Percentiles rank a stretch among this genome's conserved stretches.
Evolutionary conservation across 2,113 vertebrate species (phyloP).

Genomic region (Dendropsophus ebraccatus): DNA sequence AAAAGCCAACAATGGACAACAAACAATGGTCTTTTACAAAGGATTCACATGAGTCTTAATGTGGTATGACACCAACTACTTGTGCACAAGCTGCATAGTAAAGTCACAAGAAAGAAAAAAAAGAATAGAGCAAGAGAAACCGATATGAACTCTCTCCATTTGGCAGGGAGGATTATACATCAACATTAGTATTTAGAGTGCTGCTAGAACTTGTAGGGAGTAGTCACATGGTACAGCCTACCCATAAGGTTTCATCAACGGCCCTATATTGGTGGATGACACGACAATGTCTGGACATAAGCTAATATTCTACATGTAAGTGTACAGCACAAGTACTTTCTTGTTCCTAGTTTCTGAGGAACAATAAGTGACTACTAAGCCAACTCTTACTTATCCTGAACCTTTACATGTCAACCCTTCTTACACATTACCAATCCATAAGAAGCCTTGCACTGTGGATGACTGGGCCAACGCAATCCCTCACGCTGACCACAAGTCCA

Average conservation of each 20-base stretch:
- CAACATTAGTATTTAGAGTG: background rate
- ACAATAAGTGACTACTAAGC: background rate
- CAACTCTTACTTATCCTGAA: background rate
- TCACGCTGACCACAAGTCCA: background rate
- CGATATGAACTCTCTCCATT: background rate
- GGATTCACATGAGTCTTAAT: background rate
- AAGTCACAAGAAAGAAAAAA: background rate
- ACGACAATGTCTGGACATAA: background rate
- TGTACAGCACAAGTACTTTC: background rate
- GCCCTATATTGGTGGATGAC: background rate
- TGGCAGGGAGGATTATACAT: background rate
- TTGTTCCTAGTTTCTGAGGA: background rate
- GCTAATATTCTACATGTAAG: background rate
- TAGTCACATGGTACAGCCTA: background rate
- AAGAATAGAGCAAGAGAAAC: too few species aligned
- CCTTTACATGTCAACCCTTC: background rate
- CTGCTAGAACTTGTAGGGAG: background rate
- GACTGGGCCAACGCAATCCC: background rate
- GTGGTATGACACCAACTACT: background rate
- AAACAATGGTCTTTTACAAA: background rate
- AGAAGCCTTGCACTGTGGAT: background rate
- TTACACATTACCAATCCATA: background rate
- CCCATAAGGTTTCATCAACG: background rate
- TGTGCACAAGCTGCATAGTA: conserved; percentile 10
- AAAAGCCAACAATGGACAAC: background rate